phyloP scores from a whole-genome alignment of 2,797 vertebrate genomes.

The Chelidonichthys spinosus region DNA sequence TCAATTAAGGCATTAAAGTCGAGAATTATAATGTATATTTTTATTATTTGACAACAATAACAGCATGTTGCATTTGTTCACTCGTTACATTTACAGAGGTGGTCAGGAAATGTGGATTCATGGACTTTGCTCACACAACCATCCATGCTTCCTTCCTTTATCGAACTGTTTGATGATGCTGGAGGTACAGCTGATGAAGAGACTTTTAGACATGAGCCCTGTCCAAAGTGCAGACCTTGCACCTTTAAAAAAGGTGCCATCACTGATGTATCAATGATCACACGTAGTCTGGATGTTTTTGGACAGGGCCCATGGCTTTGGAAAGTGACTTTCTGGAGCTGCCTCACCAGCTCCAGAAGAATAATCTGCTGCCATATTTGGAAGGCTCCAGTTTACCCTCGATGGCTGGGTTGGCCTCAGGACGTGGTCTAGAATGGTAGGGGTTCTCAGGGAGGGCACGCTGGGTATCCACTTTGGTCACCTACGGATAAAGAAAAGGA shows the following conservation, averaged over 20 bases:
- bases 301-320: constrained; percentile 56
- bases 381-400: constrained; percentile 91
- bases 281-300: constrained; percentile 39
- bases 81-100: constrained; percentile 78
- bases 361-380: constrained; percentile 88
- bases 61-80: constrained; percentile 68
- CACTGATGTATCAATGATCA: constrained; percentile 11
- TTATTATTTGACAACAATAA: constrained; percentile 78
- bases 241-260: not conserved
- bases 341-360: constrained; percentile 91
- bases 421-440: constrained; percentile 91
- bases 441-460: constrained; percentile 92
- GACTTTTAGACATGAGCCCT: constrained; percentile 48
- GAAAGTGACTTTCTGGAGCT: constrained; percentile 24
- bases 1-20: constrained; percentile 22
- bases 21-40: constrained; percentile 70
- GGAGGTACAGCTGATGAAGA: constrained; percentile 40
- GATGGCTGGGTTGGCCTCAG: constrained; percentile 86
- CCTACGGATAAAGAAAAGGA: constrained; percentile 78
- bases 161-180: constrained; percentile 57
- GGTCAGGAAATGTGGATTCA: constrained; percentile 55
- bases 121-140: constrained; percentile 44
- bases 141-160: constrained; percentile 55
- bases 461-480: constrained; percentile 95
- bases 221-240: constrained; percentile 39